Percentiles rank a stretch among this genome's conserved stretches.
phyloP scores from a whole-genome alignment of 2,888 invertebrate species.

The Coleophora deauratella region DNA sequence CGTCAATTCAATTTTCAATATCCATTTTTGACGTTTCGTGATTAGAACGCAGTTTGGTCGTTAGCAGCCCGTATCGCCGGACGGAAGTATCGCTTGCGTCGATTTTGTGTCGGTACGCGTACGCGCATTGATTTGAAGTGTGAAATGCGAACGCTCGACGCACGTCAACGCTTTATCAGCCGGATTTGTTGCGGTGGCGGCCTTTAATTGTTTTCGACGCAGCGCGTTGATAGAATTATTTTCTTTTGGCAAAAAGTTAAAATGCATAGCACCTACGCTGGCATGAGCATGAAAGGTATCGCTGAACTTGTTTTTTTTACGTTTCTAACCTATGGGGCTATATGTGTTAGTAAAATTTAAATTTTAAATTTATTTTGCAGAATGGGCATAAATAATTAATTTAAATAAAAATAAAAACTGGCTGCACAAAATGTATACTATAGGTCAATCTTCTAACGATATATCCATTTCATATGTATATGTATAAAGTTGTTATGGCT shows the following conservation, averaged over 20 bases:
- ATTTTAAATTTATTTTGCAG: too few species aligned
- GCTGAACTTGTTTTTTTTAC: too few species aligned
- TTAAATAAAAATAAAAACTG: too few species aligned
- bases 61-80: slow-evolving; percentile 39
- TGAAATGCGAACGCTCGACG: slow-evolving; percentile 16
- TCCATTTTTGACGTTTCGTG: slow-evolving; percentile 72
- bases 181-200: slow-evolving; percentile 5
- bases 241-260: neutral
- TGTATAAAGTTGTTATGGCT: too few species aligned
- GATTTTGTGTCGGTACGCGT: slow-evolving; percentile 38
- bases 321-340: too few species aligned
- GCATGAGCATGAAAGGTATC: too few species aligned
- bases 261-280: neutral
- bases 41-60: slow-evolving; percentile 71
- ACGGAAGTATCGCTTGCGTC: slow-evolving; percentile 31
- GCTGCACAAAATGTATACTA: too few species aligned
- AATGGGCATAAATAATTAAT: too few species aligned
- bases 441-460: too few species aligned
- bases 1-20: slow-evolving; percentile 69
- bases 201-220: slow-evolving; percentile 3
- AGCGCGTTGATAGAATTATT: neutral
- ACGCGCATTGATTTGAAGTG: slow-evolving; percentile 43
- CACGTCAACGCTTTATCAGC: slow-evolving; percentile 3
- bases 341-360: too few species aligned
- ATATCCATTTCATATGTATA: too few species aligned